Evolutionary conservation across 1,140 invertebrate genomes (phyloP).

Genomic region (Brachionus angularis): DNA sequence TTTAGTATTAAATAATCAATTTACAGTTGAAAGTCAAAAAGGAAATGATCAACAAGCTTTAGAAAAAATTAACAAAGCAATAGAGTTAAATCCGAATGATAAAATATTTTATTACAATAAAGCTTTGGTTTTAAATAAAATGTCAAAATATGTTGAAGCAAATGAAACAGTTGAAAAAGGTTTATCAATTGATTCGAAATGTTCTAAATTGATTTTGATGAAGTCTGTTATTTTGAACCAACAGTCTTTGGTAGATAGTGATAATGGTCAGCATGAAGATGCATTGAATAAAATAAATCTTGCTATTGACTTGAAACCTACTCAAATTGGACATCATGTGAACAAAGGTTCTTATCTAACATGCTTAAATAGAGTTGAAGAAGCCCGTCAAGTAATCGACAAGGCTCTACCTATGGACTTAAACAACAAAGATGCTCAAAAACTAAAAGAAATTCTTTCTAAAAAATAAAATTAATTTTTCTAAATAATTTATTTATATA

Average conservation of each 20-base stretch:
- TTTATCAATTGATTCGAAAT: neutral
- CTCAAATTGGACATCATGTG: conserved; percentile 2
- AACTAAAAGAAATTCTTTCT: neutral
- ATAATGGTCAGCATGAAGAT: neutral
- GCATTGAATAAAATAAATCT: neutral
- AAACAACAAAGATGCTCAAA: conserved; percentile 27
- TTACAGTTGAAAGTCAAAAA: neutral
- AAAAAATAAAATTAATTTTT: no score
- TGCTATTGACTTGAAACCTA: neutral
- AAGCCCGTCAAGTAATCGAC: neutral
- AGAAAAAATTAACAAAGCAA: conserved; percentile 8
- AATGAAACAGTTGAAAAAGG: neutral
- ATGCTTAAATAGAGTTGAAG: neutral
- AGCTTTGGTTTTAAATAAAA: conserved; percentile 17
- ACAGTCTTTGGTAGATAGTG: neutral
- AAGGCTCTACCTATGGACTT: neutral
- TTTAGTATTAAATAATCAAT: conserved; percentile 12
- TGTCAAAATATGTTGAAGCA: neutral
- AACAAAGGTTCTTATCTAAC: conserved; percentile 20
- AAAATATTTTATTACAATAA: conserved; percentile 23
- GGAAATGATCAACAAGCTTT: neutral
- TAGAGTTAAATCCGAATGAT: neutral
- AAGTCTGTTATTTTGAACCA: conserved; percentile 17
- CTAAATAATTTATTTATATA: no score
- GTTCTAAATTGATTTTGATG: neutral